Evolutionary conservation across 2,113 vertebrate species (phyloP), one percentile per base, ranked within the genome.

Genomic region (Menidia beryllina): DNA sequence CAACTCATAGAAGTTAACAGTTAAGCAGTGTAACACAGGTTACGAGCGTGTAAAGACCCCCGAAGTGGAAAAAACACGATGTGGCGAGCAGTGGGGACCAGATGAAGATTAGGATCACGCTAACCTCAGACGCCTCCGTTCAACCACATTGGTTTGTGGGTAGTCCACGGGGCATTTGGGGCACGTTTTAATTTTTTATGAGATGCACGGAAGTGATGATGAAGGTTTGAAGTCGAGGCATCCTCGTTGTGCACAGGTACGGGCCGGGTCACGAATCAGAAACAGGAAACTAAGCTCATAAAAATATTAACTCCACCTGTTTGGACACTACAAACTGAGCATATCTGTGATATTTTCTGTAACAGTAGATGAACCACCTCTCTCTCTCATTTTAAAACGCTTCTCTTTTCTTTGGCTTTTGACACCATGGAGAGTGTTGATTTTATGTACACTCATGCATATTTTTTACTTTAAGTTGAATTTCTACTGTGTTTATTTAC

Each of bases 21-120:
- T n/a, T n/a, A n/a, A n/a, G n/a, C 89, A 88, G 91, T 88, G 87
- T 84, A 87, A 90, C 88, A 87, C 83, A 84, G 83, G 85, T 88
- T 90, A 82, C 79, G 83, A 86, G 82, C 70, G 69, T 86, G 79
- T 75, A 85, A 89, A 87, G 74, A 73, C 73, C 75, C 77, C 67
- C 75, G 69, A 23, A 41, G 64, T 70, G 55, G 59, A 75, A 88
- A 80, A 34, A 50, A 79, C 11, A 11, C 72, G 68, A 69, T 70
- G 69, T 66, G 23, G 68, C 48, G 53, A 64, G 49, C 68, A 72
- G 36, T 20, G 72, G 62, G 63, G 62, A 77, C 51, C 26, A 63
- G 74, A 83, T 70, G 51, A 64, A 74, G 72, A 86, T 88, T 77
- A 88, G 73, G 69, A 83, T 74, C 72, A 84, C 83, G 78, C 67